Evolutionary conservation across 2,797 vertebrate species (phyloP).

Genomic region (Podargus strigoides): DNA sequence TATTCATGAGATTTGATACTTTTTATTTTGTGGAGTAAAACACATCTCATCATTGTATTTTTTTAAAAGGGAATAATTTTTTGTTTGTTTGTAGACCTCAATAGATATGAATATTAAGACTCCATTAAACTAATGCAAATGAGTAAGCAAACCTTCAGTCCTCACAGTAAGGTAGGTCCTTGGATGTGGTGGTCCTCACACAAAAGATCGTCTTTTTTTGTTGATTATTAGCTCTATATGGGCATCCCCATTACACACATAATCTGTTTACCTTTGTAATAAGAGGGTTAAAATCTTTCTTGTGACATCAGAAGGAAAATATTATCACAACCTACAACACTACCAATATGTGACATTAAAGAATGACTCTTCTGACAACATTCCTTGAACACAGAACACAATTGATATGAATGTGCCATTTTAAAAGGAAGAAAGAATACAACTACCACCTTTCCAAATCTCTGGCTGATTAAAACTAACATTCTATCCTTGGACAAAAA

Average conservation of each 20-base stretch:
- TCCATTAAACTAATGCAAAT: neutral
- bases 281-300: neutral
- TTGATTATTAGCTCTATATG: neutral
- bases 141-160: neutral
- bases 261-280: neutral
- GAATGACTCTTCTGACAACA: neutral
- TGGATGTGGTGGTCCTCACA: neutral
- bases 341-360: neutral
- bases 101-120: neutral
- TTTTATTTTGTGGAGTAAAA: neutral
- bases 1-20: neutral
- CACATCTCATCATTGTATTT: accelerated
- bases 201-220: neutral
- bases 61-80: neutral
- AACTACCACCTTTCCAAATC: neutral
- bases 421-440: neutral
- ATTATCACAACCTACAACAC: neutral
- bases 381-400: neutral
- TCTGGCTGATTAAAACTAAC: neutral
- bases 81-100: neutral
- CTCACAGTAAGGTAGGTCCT: neutral
- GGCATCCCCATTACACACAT: neutral
- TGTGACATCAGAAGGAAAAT: neutral
- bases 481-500: slow-evolving; percentile 1
- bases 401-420: neutral